Evolutionary conservation across 2,888 invertebrate genomes (phyloP), one percentile per base, ranked within the genome.

Genomic region (Gymnosoma rotundatum): DNA sequence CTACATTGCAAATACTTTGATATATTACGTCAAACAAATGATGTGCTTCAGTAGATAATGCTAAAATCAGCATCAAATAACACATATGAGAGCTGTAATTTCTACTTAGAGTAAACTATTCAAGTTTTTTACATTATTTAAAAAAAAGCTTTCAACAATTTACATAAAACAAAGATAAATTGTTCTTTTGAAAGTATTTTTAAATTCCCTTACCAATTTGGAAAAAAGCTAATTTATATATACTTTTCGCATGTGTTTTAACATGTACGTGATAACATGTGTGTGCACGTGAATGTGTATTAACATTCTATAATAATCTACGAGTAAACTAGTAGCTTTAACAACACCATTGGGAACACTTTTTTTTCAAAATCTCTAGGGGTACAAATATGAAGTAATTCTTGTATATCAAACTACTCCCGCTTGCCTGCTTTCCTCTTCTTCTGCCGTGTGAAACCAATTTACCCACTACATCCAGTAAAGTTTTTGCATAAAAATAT

Each of bases 311-410:
- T 61, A 63, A 42, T 63, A 78, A 63, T 78, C 12, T 50, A 60
- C 16, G 50, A 70, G 66, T 72, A 54, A 83, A 72, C 48, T 66
- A 74, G 45, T 32, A 14, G 32, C 61, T 61, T n/a, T 67, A 81
- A 81, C 69, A 81, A 16, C 74, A 73, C 84, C 50, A 78, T 69
- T 74, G 84, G 78, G 84, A 84, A 52, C 54, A 78, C 50, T 73
- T 73, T 56, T 64, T 48, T 80, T 52, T 4, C 21, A 64, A 73
- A 4, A 74, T 78, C 80, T 74, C 78, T 56, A 16, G 54, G 69
- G 70, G 25, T 54, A 52, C 58, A 64, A 45, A 61, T 78, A 16
- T 64, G 56, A 21, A n/a, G 25, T 75, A 69, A 80, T 72, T 36
- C 42, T 61, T 25, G 48, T 58, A 66, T 54, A 42, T 36, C 52